Evolutionary conservation across 2,113 vertebrate genomes (phyloP).

Genomic region (Bothrops jararaca): DNA sequence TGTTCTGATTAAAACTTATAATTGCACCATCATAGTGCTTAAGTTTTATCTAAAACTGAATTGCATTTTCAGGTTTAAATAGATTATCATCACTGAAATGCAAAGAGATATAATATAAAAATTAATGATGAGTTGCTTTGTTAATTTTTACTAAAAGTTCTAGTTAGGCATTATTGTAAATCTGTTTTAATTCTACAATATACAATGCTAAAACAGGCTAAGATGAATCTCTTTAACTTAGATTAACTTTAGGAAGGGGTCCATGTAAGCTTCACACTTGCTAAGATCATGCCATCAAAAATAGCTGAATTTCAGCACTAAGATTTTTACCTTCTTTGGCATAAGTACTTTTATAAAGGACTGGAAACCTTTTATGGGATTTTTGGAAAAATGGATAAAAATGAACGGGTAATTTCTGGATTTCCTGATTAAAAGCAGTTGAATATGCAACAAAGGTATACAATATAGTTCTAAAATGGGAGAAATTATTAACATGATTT

Average conservation of each 20-base stretch:
- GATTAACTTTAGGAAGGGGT: neutral
- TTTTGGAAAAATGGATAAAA: neutral
- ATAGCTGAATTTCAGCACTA: neutral
- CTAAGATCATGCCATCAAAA: neutral
- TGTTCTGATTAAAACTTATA: neutral
- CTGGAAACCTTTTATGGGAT: neutral
- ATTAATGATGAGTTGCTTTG: neutral
- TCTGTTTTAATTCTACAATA: neutral
- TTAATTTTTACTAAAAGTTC: neutral
- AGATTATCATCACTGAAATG: neutral
- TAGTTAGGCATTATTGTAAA: neutral
- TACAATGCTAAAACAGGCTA: neutral
- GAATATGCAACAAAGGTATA: neutral
- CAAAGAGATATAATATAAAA: neutral
- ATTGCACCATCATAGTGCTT: rapidly evolving
- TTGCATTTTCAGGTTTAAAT: neutral
- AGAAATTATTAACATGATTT: neutral
- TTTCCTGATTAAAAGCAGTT: neutral
- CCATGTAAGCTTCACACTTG: neutral
- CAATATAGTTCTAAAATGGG: neutral
- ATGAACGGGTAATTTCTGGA: neutral
- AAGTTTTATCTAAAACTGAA: slow-evolving; percentile 2
- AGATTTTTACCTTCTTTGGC: neutral
- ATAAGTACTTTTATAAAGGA: neutral
- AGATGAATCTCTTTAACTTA: neutral